Evolutionary conservation across 1,140 invertebrate genomes (phyloP).

Genomic region (Elysia chlorotica): DNA sequence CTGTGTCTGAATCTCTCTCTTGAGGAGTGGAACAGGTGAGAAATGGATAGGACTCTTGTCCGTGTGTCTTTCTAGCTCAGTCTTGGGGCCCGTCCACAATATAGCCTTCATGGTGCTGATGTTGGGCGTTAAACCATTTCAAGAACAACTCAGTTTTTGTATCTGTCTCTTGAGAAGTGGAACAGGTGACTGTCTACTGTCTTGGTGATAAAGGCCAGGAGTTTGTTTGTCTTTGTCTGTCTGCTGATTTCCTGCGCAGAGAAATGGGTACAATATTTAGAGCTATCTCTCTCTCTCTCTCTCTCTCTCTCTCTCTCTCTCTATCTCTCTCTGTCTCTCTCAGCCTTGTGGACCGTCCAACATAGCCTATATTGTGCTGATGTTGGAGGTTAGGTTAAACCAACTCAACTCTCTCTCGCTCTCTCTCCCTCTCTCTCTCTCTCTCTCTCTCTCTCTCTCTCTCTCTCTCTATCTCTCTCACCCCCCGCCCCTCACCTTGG

Average conservation of each 20-base stretch:
- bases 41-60: too few relatives aligned
- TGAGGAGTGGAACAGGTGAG: too few relatives aligned
- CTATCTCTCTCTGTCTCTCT: constrained; percentile 7
- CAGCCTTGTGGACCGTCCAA: background rate
- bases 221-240: background rate
- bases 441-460: constrained; percentile 2
- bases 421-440: background rate
- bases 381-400: background rate
- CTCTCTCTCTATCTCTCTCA: background rate
- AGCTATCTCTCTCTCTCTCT: constrained; percentile 4
- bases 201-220: background rate
- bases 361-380: background rate
- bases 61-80: too few relatives aligned
- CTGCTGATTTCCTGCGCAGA: too few relatives aligned
- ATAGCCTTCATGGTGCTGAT: too few relatives aligned
- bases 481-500: background rate
- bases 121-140: background rate
- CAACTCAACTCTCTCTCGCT: constrained; percentile 10
- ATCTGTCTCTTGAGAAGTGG: background rate
- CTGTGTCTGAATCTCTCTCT: too few relatives aligned
- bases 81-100: too few relatives aligned
- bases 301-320: constrained; percentile 13
- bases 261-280: too few relatives aligned
- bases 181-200: background rate
- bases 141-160: too few relatives aligned